Evolutionary conservation across 2,797 vertebrate genomes (phyloP).

Genomic region (Hemibagrus guttatus): DNA sequence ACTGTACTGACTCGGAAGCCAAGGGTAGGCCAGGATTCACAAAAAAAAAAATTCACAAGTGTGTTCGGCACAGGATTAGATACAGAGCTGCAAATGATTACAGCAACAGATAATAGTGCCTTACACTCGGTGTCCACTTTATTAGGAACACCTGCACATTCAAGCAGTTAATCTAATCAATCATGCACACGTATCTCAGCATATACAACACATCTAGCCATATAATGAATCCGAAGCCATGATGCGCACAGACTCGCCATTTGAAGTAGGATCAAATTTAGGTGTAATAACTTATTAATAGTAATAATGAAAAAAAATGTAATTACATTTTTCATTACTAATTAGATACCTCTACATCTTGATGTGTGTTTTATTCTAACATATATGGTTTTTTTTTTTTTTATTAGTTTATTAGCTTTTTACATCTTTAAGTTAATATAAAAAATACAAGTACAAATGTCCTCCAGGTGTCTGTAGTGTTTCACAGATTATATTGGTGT

Average conservation of each 20-base stretch:
- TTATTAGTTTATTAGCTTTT: too few species aligned
- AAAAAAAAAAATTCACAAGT: background rate
- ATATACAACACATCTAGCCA: background rate
- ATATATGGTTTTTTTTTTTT: background rate
- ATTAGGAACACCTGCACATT: background rate
- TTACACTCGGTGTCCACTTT: background rate
- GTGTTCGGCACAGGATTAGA: background rate
- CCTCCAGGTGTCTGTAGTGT: background rate
- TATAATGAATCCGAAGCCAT: background rate
- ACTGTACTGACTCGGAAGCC: background rate
- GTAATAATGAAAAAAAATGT: too few species aligned
- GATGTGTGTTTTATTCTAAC: background rate
- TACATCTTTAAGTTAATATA: too few species aligned
- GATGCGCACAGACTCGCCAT: background rate
- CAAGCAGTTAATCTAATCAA: background rate
- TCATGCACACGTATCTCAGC: background rate
- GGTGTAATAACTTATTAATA: too few species aligned
- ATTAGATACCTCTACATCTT: too few species aligned
- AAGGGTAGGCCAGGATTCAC: background rate
- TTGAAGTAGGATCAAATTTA: too few species aligned
- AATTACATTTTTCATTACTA: too few species aligned
- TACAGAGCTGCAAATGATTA: background rate
- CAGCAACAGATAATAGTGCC: background rate
- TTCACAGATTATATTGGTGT: slow-evolving; percentile 11
- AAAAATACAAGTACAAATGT: background rate